A percentile compares a stretch with the other conserved stretches of the same genome.
Conservation (phyloP, 1,140 invertebrate genomes). For the Pectinophora gossypiella region DNA sequence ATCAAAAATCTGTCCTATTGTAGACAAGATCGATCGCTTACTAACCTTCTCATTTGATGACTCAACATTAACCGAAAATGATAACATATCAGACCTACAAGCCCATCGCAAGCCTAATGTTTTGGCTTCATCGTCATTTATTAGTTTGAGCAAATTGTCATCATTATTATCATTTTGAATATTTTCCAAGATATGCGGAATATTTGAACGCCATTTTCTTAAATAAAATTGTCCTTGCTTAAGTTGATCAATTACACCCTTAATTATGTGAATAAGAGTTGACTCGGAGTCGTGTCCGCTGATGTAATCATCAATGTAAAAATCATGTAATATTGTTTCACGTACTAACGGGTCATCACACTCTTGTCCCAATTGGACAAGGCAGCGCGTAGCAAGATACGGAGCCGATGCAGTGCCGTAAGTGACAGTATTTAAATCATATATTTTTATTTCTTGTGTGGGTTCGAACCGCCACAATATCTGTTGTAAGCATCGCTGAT, state of each 20-base stretch:
- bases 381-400: background rate
- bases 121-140: no score
- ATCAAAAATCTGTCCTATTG: conserved; percentile 1
- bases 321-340: background rate
- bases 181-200: background rate
- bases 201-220: conserved; percentile 5
- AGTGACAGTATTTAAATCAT: background rate
- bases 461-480: background rate
- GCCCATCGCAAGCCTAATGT: background rate
- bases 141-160: no score
- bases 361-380: background rate
- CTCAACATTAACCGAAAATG: background rate
- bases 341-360: background rate
- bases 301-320: conserved; percentile 5
- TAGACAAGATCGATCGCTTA: background rate
- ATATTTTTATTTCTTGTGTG: background rate
- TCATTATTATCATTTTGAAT: no score
- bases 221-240: background rate
- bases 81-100: background rate
- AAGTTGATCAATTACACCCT: background rate
- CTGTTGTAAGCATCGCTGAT: background rate
- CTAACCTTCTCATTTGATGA: background rate
- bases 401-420: background rate
- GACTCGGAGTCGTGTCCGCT: background rate
- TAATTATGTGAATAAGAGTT: background rate